Base-by-base conservation (phyloP, 2,113 vertebrate genomes). In the pig (Sus scrofa) region DNA sequence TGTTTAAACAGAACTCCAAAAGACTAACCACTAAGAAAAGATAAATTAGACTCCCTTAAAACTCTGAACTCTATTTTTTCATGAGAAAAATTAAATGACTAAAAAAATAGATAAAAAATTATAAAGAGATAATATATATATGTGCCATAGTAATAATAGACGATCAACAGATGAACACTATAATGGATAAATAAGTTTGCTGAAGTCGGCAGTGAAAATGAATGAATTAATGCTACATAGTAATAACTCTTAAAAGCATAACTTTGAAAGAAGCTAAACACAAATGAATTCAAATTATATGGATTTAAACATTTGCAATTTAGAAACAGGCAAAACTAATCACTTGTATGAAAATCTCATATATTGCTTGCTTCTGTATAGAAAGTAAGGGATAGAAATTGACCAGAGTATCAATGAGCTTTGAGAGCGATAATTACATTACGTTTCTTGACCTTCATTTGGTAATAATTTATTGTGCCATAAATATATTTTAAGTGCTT, bases 331-430 rank as follows among this genome's bases (percentile, higher is more conserved):
- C 11, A 87, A 81, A 83, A 93, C 0, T 1, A 22, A 32, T 37
- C 20, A 24, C 30, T 24, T 2, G 3, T 3, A 0, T 44, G 39
- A 79, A 74, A 65, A 85, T 81, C 6, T 22, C 65, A 24, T 60
- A 30, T 68, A 34, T 34, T 26, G 1, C 58, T 83, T 81, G 37
- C 6, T 24, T 81, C 8, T 81, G 24, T 54, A 11, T 27, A 63
- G 18, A 44, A 68, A 88, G 3, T 27, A n/a, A 94, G 24, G 3
- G 14, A 8, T 4, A 50, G 7, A 79, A 39, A 93, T 39, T 75
- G 50, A 39, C 26, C 15, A 15, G 11, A 2, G 0, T 14, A 71
- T 13, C 30, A 39, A 0, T 60, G 52, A 60, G 3, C 6, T 60
- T 65, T n/a, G 22, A 65, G 15, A 22, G 5, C 81, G 3, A 4